Evolutionary conservation across 1,140 invertebrate genomes (phyloP).

Genomic region (Drosophila hydei): DNA sequence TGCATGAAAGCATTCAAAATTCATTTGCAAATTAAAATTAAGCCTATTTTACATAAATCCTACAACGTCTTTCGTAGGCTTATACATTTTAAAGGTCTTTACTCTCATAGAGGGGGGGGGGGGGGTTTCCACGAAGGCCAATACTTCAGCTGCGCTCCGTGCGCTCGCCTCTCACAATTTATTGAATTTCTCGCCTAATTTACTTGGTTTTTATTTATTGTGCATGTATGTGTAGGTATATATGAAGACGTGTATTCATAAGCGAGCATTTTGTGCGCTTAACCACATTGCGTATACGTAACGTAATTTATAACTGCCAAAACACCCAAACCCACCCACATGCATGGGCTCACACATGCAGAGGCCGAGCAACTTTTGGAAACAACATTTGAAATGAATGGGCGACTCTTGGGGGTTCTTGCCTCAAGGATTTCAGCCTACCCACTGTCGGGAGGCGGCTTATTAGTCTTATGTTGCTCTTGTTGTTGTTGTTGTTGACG

Average conservation of each 20-base stretch:
- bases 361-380: constrained; percentile 37
- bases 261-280: constrained; percentile 65
- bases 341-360: neutral
- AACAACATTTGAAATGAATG: constrained; percentile 38
- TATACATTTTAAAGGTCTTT: neutral
- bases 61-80: neutral
- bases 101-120: neutral
- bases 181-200: constrained; percentile 76
- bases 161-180: constrained; percentile 40
- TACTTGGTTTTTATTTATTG: constrained; percentile 58
- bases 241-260: constrained; percentile 62
- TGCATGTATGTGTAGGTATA: neutral
- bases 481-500: constrained; percentile 23
- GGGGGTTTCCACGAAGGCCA: neutral
- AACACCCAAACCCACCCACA: neutral
- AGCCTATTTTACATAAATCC: neutral
- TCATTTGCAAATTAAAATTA: neutral
- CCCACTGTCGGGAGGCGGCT: constrained; percentile 38
- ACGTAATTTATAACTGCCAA: constrained; percentile 70
- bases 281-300: constrained; percentile 74
- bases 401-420: constrained; percentile 5
- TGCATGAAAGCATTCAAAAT: neutral
- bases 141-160: neutral
- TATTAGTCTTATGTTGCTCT: constrained; percentile 47
- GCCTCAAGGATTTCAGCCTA: constrained; percentile 28